These are phyloP conservation scores for Halichondria panicea DNA, from an alignment of 37 sponge, comb jelly and placozoan species.

Conservation along the genomic window DNA sequence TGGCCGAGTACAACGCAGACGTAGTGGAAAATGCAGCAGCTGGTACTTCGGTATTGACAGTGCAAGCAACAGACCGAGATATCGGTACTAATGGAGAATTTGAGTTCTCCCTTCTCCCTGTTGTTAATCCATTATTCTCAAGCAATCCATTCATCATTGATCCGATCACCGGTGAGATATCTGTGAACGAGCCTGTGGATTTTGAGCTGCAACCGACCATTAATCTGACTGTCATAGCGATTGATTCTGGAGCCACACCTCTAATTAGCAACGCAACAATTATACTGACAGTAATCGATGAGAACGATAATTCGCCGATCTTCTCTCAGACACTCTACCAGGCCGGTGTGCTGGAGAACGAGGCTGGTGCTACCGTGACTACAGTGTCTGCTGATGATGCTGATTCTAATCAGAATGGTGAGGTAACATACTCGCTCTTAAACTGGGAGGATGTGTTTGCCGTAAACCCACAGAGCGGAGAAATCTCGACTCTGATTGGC, in stretches of 20 bases:
- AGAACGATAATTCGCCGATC: slow-evolving; percentile 43
- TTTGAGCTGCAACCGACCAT: background rate
- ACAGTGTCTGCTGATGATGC: slow-evolving; percentile 35
- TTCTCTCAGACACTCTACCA: slow-evolving; percentile 15
- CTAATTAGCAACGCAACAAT: background rate
- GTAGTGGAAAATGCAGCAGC: slow-evolving; percentile 25
- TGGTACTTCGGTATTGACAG: slow-evolving; percentile 20
- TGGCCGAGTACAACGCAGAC: slow-evolving; percentile 9
- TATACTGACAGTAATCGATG: slow-evolving; percentile 4
- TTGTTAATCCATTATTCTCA: background rate
- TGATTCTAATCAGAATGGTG: slow-evolving; percentile 18
- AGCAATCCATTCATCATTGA: slow-evolving; percentile 21
- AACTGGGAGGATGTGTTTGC: background rate
- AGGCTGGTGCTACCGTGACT: too few relatives aligned
- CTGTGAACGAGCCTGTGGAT: slow-evolving; percentile 27
- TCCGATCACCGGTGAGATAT: slow-evolving; percentile 28
- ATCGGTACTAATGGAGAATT: slow-evolving; percentile 29
- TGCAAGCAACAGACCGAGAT: slow-evolving; percentile 49
- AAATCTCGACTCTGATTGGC: slow-evolving; percentile 1
- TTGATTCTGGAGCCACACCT: slow-evolving; percentile 10
- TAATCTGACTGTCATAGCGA: slow-evolving; percentile 29
- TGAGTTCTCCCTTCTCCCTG: slow-evolving; percentile 2
- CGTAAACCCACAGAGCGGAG: slow-evolving; percentile 24
- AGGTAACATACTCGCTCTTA: background rate
- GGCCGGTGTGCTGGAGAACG: slow-evolving; percentile 18